Evolutionary conservation across 2,113 vertebrate species (phyloP).

Genomic region (Eudyptes chrysolophus): DNA sequence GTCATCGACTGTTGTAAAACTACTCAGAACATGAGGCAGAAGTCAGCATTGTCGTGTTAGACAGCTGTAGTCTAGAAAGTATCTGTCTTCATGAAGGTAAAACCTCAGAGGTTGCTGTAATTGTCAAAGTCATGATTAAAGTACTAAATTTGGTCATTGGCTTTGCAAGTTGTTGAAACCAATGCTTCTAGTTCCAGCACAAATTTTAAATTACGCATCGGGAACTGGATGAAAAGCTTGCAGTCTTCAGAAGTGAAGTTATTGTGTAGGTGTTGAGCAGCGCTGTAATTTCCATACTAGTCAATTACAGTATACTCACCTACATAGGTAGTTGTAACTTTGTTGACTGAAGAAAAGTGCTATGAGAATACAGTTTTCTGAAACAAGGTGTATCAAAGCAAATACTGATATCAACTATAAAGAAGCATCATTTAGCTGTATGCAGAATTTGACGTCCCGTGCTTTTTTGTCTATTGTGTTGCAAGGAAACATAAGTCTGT

Average conservation of each 20-base stretch:
- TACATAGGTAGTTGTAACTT: background rate
- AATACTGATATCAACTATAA: background rate
- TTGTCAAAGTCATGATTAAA: background rate
- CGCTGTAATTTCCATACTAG: conserved; percentile 8
- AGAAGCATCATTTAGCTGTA: background rate
- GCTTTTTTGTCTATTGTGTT: background rate
- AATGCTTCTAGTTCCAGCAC: background rate
- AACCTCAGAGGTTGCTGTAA: background rate
- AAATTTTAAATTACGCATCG: background rate
- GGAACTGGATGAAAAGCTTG: background rate
- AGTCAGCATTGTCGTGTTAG: background rate
- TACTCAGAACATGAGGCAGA: background rate
- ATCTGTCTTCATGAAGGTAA: background rate
- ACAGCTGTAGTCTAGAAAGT: background rate
- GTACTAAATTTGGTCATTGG: background rate
- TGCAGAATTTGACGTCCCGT: background rate
- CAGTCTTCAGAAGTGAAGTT: background rate
- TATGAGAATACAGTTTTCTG: background rate
- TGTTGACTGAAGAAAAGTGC: background rate
- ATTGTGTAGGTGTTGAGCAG: background rate
- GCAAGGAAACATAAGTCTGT: conserved; percentile 13
- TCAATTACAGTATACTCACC: background rate
- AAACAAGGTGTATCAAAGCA: background rate
- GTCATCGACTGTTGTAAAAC: background rate
- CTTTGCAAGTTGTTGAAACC: background rate